Conservation (phyloP, 2,888 invertebrate species). For the Campopleginae sp. region DNA sequence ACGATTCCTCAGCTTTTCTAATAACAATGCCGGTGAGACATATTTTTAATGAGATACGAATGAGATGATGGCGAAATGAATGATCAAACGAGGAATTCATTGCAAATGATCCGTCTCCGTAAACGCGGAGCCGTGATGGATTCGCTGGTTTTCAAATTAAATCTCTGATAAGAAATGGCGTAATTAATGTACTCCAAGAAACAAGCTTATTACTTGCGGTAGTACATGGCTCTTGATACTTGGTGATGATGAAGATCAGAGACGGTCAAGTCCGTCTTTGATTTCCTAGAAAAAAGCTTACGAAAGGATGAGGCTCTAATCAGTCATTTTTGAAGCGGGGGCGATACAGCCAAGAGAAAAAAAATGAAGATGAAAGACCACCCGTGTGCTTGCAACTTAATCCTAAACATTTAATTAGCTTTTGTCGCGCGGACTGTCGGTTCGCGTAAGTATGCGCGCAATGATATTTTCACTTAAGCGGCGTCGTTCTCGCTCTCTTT, state of each 20-base stretch:
- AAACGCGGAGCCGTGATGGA: background rate
- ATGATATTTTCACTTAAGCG: slow-evolving; percentile 56
- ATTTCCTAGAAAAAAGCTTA: slow-evolving; percentile 38
- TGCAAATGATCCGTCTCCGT: background rate
- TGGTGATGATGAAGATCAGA: slow-evolving; percentile 27
- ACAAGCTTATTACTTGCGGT: slow-evolving; percentile 21
- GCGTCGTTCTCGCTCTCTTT: slow-evolving; percentile 50
- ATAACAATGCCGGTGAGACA: background rate
- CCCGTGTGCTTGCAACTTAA: slow-evolving; percentile 22
- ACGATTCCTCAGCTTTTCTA: background rate
- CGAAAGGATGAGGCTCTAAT: slow-evolving; percentile 2
- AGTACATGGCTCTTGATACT: slow-evolving; percentile 4
- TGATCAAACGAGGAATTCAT: background rate
- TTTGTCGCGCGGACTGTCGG: slow-evolving; percentile 22
- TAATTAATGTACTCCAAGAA: slow-evolving; percentile 27
- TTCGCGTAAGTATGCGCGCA: slow-evolving; percentile 18
- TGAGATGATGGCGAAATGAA: background rate
- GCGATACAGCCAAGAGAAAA: background rate
- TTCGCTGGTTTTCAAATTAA: slow-evolving; percentile 4
- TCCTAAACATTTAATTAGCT: slow-evolving; percentile 48
- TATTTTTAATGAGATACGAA: background rate
- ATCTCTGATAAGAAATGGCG: slow-evolving; percentile 23
- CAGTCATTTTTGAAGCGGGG: slow-evolving; percentile 8
- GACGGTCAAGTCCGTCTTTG: slow-evolving; percentile 26
- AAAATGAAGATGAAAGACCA: slow-evolving; percentile 30